Base-by-base conservation (phyloP, 2,797 vertebrate species). In the Eulemur albifrons region DNA sequence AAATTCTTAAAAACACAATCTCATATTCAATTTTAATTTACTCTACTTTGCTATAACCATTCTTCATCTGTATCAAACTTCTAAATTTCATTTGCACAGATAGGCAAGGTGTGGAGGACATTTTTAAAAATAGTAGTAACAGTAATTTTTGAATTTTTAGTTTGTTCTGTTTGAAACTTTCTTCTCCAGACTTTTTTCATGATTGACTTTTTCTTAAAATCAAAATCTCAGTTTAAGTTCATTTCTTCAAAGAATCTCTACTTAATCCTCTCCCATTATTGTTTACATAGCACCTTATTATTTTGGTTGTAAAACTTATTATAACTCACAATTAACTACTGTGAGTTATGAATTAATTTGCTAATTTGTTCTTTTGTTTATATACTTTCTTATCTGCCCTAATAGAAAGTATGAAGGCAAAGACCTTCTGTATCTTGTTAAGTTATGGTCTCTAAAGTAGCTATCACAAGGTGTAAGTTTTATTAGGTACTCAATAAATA, bases 1-100 rank as follows among this genome's bases (percentile, higher is more conserved):
- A 75, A 21, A n/a, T 14, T 12, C 12, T 77, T 77, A 40, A 77
- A 65, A 40, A 45, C 2, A 65, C 18, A 67, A 77, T 65, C 12
- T 30, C 38, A 54, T 61, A 40, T 77, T 89, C 48, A 50, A 21
- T 65, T 65, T 77, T 89, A 79, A 75, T 89, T 89, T 77, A 18
- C 18, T 89, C 73, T 52, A 8, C n/a, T 89, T 32, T 77, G 17
- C 73, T 32, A 7, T 38, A 77, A 52, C 3, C 27, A 12, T 72
- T 7, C 13, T 77, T 27, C 18, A 15, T 40, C 5, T 52, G 38
- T 40, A 52, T 15, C 45, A 79, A n/a, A 57, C 14, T 32, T 17
- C 20, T 38, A 69, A 69, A 27, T n/a, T 43, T 79, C 59, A 23
- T 67, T 43, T 61, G 8, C 61, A n/a, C 20, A 48, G 25, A 43